Evolutionary conservation across 2,113 vertebrate species (phyloP).

Genomic region (Calyptommatus sinebrachiatus): DNA sequence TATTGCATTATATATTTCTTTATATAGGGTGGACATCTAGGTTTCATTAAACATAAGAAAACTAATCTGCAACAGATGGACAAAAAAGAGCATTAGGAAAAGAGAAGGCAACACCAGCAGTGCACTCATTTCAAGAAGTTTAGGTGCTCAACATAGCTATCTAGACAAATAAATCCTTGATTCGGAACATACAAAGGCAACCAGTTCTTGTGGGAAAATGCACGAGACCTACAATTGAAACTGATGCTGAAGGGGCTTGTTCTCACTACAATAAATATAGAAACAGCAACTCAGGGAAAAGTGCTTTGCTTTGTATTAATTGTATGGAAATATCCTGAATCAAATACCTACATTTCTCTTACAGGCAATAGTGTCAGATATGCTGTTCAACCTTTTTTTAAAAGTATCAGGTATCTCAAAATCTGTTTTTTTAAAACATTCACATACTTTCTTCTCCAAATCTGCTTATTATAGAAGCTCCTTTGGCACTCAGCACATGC

Average conservation of each 20-base stretch:
- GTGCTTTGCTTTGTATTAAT: not conserved
- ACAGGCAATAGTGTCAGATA: not conserved
- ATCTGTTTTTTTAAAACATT: no score
- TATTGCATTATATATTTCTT: conserved; percentile 36
- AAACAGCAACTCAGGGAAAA: not conserved
- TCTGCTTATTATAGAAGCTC: no score
- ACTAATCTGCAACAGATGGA: conserved; percentile 24
- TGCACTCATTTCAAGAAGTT: not conserved
- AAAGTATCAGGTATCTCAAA: not conserved
- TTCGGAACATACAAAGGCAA: not conserved
- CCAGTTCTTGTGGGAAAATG: not conserved
- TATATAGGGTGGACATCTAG: conserved; percentile 29
- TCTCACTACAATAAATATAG: not conserved
- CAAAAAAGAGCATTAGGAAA: not conserved
- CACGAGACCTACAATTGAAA: not conserved
- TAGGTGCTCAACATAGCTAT: not conserved
- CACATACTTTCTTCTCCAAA: no score
- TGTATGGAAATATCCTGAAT: not conserved
- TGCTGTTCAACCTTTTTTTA: not conserved
- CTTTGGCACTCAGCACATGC: no score
- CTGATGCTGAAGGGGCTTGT: not conserved
- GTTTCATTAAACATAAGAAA: conserved; percentile 28
- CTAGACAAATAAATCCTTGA: not conserved
- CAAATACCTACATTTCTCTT: no score
- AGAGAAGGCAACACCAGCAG: not conserved